These are phyloP conservation scores for Myodes glareolus DNA, from an alignment of 2,113 vertebrate species.

Conservation along the genomic window DNA sequence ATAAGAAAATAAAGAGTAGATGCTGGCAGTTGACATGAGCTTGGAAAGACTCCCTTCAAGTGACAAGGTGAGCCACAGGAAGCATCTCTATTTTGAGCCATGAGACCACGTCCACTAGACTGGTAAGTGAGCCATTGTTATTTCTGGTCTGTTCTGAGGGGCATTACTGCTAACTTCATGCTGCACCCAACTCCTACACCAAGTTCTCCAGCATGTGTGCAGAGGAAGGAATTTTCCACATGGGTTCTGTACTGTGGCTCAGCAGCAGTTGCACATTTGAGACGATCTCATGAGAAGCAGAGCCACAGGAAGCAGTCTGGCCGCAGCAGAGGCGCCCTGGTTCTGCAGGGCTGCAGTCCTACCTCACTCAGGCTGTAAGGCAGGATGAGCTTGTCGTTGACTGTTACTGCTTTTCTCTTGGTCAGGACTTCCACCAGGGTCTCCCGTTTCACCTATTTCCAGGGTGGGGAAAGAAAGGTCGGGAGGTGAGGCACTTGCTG, in stretches of 20 bases:
- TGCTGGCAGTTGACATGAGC: neutral
- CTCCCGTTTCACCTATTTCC: constrained; percentile 93
- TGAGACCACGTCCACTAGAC: neutral
- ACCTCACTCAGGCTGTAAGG: constrained; percentile 98
- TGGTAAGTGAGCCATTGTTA: too few relatives aligned
- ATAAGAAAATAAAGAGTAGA: neutral
- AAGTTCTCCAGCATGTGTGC: neutral
- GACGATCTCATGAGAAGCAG: neutral
- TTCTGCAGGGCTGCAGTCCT: neutral
- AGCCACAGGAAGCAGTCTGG: neutral
- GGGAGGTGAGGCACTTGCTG: neutral
- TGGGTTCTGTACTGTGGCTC: neutral
- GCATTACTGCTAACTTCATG: neutral
- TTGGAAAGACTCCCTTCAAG: neutral
- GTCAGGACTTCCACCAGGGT: constrained; percentile 97
- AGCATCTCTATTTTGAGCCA: neutral
- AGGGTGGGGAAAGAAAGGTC: neutral
- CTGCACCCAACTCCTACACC: neutral
- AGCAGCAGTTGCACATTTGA: neutral
- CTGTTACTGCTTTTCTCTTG: constrained; percentile 98
- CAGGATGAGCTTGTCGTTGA: constrained; percentile 97
- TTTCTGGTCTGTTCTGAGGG: neutral
- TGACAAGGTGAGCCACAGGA: neutral
- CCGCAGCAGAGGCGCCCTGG: neutral
- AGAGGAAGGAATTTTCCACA: neutral